Base-by-base conservation (phyloP, 2,797 vertebrate genomes). In the Coregonus suidteri region DNA sequence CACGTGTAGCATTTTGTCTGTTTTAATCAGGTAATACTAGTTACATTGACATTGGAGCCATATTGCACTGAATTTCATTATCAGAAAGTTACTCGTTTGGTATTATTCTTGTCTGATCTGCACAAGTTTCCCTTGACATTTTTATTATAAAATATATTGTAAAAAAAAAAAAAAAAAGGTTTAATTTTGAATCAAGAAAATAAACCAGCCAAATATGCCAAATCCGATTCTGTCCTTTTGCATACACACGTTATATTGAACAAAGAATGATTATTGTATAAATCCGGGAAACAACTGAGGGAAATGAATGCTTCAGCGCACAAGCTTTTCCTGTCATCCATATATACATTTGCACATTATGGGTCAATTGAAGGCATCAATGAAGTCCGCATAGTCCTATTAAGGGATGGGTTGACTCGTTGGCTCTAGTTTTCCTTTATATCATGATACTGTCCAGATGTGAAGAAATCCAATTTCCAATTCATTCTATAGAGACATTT, bases 401-500 rank as follows among this genome's bases (percentile, higher is more conserved):
- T 3, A 11, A 65, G 59, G 7, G 70, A 78, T 25, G 41, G 13
- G 66, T 51, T 20, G 62, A 56, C n/a, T 30, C 16, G 18, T 73
- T 2, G 41, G 11, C 30, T 47, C 35, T 47, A n/a, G 13, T 70
- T 51, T 51, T 37, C 35, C 16, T 70, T n/a, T 13, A 3, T 13
- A 4, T 37, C 41, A 25, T 9, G 2, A 18, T 35, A 51, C 9
- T 37, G 35, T 37, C 18, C 14, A 34, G 18, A 20, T 68, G 64
- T 6, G 47, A 30, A 76, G 31, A 35, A 37, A 4, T 67, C n/a
- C 25, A 25, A 25, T 25, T 25, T 25, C 37, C 15, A 30, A 53
- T 34, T 67, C 20, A 64, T 14, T 25, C 47, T 18, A 65, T 64
- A 20, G n/a, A 15, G 71, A 88, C 70, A 98, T 89, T 98, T 99